phyloP scores from a whole-genome alignment of 1,140 invertebrate genomes.

The Drosophila orosa region DNA sequence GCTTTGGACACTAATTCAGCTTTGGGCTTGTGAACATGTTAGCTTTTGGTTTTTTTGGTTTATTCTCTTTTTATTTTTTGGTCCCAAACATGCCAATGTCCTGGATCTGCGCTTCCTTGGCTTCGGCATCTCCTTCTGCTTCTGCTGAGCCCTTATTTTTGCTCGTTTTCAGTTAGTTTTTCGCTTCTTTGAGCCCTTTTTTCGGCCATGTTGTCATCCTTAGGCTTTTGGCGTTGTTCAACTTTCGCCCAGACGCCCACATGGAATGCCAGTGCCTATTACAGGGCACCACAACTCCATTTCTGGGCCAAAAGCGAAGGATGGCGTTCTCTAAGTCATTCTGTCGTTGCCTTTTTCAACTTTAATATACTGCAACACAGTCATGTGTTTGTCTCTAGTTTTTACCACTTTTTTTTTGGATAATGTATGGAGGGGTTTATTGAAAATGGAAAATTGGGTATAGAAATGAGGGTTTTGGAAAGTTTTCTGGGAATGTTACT shows the following conservation, averaged over 20 bases:
- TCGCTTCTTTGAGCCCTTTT: slow-evolving; percentile 19
- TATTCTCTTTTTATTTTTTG: slow-evolving; percentile 3
- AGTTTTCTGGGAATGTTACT: background rate
- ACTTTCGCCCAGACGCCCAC: slow-evolving; percentile 61
- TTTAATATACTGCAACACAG: slow-evolving; percentile 59
- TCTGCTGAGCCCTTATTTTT: slow-evolving; percentile 5
- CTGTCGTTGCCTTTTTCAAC: slow-evolving; percentile 67
- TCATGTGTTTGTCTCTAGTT: slow-evolving; percentile 26
- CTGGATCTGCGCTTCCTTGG: slow-evolving; percentile 14
- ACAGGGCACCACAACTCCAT: slow-evolving; percentile 6
- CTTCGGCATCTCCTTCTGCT: slow-evolving; percentile 17
- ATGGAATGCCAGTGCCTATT: slow-evolving; percentile 41
- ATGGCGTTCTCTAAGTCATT: slow-evolving; percentile 54
- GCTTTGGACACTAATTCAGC: background rate
- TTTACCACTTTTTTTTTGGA: background rate
- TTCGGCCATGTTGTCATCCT: slow-evolving; percentile 57
- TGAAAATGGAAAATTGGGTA: background rate
- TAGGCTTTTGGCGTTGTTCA: slow-evolving; percentile 65
- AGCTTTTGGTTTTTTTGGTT: background rate
- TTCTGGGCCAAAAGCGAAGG: slow-evolving; percentile 7
- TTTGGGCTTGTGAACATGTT: slow-evolving; percentile 24
- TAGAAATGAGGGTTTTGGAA: background rate
- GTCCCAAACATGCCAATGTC: slow-evolving; percentile 46
- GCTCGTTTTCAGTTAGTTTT: slow-evolving; percentile 11
- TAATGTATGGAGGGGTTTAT: background rate